These are phyloP conservation scores for Delphinapterus leucas DNA, from an alignment of 2,113 vertebrate species.

Conservation along the genomic window DNA sequence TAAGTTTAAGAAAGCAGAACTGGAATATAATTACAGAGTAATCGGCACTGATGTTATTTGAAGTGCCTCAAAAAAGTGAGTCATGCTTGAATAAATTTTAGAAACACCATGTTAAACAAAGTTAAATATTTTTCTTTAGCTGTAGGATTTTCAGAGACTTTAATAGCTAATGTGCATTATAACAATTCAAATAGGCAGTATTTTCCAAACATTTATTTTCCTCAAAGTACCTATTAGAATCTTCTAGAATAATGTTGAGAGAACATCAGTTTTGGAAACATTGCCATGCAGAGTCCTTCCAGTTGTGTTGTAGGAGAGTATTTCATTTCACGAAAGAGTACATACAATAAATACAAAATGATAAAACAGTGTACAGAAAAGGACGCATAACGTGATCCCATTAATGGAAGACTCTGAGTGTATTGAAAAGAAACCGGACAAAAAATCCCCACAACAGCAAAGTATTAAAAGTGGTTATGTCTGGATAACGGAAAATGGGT, in stretches of 20 bases:
- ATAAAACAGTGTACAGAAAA: not conserved
- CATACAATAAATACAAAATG: not conserved
- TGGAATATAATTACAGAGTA: not conserved
- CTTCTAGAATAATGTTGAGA: not conserved
- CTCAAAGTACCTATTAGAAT: not conserved
- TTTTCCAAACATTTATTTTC: constrained; percentile 25
- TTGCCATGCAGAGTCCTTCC: not conserved
- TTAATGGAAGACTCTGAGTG: not conserved
- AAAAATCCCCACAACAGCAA: not conserved
- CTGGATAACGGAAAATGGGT: constrained; percentile 21
- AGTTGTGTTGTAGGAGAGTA: not conserved
- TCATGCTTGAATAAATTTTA: constrained; percentile 16
- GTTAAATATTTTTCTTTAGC: not conserved
- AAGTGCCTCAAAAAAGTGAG: not conserved
- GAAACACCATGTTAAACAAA: not conserved
- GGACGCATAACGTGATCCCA: not conserved
- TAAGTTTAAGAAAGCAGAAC: not conserved
- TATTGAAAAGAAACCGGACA: not conserved
- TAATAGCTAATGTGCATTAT: not conserved
- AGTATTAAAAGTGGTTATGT: not conserved
- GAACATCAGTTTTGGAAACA: constrained; percentile 13
- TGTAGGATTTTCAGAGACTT: constrained; percentile 6
- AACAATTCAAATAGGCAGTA: not conserved
- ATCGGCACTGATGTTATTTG: not conserved
- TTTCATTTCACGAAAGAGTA: not conserved